Conservation (phyloP, 37 sponge, comb jelly and placozoan species). For the Eunapius fragilis region DNA sequence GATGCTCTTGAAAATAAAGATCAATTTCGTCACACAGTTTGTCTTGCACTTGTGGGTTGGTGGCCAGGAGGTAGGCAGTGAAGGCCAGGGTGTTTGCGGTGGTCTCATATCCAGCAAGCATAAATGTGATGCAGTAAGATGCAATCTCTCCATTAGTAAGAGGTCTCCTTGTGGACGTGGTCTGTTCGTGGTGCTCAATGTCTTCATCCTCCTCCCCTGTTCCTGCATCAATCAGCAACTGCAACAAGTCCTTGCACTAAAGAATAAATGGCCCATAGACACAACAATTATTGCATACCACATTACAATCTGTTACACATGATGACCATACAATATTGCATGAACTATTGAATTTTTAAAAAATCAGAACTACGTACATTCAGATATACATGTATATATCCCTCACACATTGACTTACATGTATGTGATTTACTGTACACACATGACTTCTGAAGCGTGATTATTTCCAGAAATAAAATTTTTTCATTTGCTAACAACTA, state of each 20-base stretch:
- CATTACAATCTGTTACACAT: too few relatives aligned
- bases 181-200: not conserved
- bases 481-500: too few relatives aligned
- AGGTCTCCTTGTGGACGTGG: not conserved
- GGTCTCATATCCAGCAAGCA: slow-evolving; percentile 88
- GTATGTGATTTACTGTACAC: too few relatives aligned
- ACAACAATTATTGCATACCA: too few relatives aligned
- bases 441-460: too few relatives aligned
- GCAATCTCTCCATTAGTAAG: slow-evolving; percentile 64
- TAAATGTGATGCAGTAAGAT: slow-evolving; percentile 45
- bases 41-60: slow-evolving; percentile 71
- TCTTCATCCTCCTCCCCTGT: slow-evolving; percentile 27
- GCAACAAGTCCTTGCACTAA: slow-evolving; percentile 64
- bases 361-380: too few relatives aligned
- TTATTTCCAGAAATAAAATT: too few relatives aligned
- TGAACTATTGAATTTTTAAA: too few relatives aligned
- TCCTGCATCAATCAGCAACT: slow-evolving; percentile 70
- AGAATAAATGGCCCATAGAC: not conserved
- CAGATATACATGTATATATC: too few relatives aligned
- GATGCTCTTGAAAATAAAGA: slow-evolving; percentile 50
- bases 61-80: slow-evolving; percentile 67
- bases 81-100: slow-evolving; percentile 70
- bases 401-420: too few relatives aligned
- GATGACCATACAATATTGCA: too few relatives aligned
- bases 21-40: slow-evolving; percentile 64